phyloP scores from a whole-genome alignment of 2,888 invertebrate species.

The Aplocera efformata region DNA sequence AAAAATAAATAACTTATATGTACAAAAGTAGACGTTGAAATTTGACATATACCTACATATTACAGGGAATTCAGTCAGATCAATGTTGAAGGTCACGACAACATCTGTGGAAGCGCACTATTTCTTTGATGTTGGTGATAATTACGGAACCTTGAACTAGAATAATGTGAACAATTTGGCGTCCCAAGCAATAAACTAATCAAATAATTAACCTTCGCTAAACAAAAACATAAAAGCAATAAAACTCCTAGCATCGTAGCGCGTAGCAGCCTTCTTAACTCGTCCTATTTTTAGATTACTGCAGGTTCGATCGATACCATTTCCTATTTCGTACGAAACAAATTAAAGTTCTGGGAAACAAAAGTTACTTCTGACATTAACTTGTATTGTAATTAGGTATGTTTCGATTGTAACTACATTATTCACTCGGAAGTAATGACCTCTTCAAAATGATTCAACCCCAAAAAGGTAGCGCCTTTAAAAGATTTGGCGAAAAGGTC shows the following conservation, averaged over 20 bases:
- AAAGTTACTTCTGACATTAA: no score
- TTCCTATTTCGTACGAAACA: background rate
- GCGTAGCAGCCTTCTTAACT: conserved; percentile 7
- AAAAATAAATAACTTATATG: no score
- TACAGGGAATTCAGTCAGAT: no score
- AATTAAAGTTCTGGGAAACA: no score
- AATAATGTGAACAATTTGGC: conserved; percentile 10
- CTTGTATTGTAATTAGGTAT: no score
- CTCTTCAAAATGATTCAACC: background rate
- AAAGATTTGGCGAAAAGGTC: conserved; percentile 1
- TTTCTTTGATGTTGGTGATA: conserved; percentile 14
- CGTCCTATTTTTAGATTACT: conserved; percentile 27
- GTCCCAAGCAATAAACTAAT: background rate
- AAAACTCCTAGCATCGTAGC: conserved; percentile 1
- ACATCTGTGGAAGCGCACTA: conserved; percentile 10
- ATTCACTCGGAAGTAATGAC: no score
- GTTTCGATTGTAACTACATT: no score
- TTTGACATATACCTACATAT: no score
- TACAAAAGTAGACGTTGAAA: no score
- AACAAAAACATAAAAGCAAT: background rate
- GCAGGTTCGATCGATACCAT: conserved; percentile 25
- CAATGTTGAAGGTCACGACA: conserved; percentile 15
- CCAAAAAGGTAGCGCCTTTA: background rate
- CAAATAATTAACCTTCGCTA: background rate
- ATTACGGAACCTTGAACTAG: conserved; percentile 21